phyloP scores from a whole-genome alignment of 2,113 vertebrate genomes.

The Aleadryas rufinucha region DNA sequence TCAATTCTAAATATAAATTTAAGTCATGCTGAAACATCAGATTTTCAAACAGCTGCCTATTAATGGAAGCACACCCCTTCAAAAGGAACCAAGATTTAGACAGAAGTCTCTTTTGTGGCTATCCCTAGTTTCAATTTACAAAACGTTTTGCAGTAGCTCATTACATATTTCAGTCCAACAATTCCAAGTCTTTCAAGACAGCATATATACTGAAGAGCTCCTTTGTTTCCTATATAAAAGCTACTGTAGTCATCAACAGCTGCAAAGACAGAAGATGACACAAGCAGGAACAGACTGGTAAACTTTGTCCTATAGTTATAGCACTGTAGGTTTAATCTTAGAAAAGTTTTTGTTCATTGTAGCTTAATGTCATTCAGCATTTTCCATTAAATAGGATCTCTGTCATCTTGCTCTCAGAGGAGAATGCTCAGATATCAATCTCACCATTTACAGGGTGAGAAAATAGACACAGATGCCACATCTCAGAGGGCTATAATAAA shows the following conservation, averaged over 20 bases:
- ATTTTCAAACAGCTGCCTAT: background rate
- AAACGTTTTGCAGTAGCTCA: conserved; percentile 30
- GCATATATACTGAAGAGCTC: conserved; percentile 57
- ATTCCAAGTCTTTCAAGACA: conserved; percentile 61
- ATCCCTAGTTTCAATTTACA: conserved; percentile 15
- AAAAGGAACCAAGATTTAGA: background rate
- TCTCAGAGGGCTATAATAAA: conserved; percentile 23
- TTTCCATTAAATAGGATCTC: conserved; percentile 41
- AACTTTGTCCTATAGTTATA: conserved; percentile 56
- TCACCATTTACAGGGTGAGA: conserved; percentile 36
- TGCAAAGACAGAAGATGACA: conserved; percentile 79
- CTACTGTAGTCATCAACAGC: conserved; percentile 81
- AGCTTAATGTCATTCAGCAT: conserved; percentile 26
- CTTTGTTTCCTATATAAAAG: conserved; percentile 76
- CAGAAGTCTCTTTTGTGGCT: background rate
- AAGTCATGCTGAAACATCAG: background rate
- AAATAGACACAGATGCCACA: conserved; percentile 29
- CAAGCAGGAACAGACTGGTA: conserved; percentile 73
- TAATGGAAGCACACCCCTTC: background rate
- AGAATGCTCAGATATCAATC: background rate
- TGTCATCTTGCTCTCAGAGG: background rate
- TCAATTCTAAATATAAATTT: background rate
- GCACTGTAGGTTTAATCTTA: conserved; percentile 59
- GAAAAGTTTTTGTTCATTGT: conserved; percentile 65
- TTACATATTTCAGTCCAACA: conserved; percentile 65